phyloP scores from a whole-genome alignment of 2,113 vertebrate genomes.

The Aramus guarauna region DNA sequence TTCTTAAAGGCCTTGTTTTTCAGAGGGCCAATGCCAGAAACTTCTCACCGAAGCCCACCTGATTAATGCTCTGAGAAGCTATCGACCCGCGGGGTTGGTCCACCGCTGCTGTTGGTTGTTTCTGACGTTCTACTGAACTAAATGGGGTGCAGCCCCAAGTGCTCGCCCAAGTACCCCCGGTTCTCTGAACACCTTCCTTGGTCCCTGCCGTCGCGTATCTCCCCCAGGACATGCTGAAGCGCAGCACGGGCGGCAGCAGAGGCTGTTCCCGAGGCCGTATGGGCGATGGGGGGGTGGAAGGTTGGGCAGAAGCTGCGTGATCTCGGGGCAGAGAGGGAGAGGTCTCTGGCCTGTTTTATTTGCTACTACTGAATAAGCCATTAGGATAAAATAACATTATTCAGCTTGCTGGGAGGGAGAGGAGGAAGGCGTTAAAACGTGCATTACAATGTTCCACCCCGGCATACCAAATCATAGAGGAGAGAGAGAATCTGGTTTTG shows the following conservation, averaged over 20 bases:
- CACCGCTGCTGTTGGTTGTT: rapidly evolving
- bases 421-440: not conserved
- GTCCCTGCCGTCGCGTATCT: rapidly evolving
- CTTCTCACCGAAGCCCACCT: not conserved
- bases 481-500: not conserved
- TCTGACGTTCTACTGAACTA: rapidly evolving
- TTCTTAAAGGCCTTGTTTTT: not conserved
- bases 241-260: not conserved
- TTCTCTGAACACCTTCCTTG: rapidly evolving
- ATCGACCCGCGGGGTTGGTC: rapidly evolving
- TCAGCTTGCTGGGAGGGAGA: not conserved
- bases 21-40: not conserved
- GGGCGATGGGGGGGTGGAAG: too few relatives aligned
- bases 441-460: not conserved
- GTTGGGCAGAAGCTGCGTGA: not conserved
- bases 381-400: not conserved
- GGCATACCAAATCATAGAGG: rapidly evolving
- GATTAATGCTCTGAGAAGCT: not conserved
- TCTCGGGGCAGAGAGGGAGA: not conserved
- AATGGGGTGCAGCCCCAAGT: not conserved
- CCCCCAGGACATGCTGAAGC: rapidly evolving
- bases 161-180: not conserved
- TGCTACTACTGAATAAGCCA: not conserved
- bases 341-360: not conserved
- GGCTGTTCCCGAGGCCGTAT: rapidly evolving